These are phyloP conservation scores for Poeciliopsis retropinna DNA, from an alignment of 2,113 vertebrate species.

Conservation along the genomic window DNA sequence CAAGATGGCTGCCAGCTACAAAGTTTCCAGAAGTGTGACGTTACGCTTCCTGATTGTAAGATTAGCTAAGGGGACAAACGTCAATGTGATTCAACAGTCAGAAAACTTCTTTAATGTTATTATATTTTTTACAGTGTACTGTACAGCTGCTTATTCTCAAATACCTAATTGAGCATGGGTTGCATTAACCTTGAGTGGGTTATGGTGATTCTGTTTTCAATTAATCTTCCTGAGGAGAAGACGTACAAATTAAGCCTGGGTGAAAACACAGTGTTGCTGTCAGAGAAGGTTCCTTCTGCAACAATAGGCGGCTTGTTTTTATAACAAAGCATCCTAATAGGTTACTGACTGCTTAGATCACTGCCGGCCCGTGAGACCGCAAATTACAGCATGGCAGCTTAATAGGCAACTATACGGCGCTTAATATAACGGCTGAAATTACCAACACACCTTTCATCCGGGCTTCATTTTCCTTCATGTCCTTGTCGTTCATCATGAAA, in stretches of 20 bases:
- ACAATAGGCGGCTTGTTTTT: slow-evolving; percentile 33
- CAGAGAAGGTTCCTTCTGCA: slow-evolving; percentile 33
- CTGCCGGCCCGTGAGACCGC: slow-evolving; percentile 18
- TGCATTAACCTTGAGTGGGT: slow-evolving; percentile 69
- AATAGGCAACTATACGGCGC: slow-evolving; percentile 21
- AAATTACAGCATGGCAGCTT: slow-evolving; percentile 27
- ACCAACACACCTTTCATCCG: slow-evolving; percentile 41
- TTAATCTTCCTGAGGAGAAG: slow-evolving; percentile 62
- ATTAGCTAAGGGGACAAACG: too few species aligned
- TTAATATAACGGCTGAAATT: slow-evolving; percentile 49
- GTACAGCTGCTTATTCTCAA: slow-evolving; percentile 31
- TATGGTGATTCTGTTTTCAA: slow-evolving; percentile 63
- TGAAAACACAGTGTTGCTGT: slow-evolving; percentile 50
- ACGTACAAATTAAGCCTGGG: slow-evolving; percentile 51
- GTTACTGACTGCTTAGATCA: slow-evolving; percentile 47
- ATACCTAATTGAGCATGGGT: slow-evolving; percentile 67
- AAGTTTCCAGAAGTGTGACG: too few species aligned
- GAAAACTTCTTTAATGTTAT: too few species aligned
- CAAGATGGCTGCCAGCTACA: too few species aligned
- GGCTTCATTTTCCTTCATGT: slow-evolving; percentile 36
- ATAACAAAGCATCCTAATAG: slow-evolving; percentile 26
- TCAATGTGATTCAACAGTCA: too few species aligned
- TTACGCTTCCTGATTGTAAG: too few species aligned
- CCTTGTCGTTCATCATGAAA: slow-evolving; percentile 56
- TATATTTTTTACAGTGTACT: slow-evolving; percentile 30